Percentiles rank a stretch among this genome's conserved stretches.
Evolutionary conservation across 2,888 invertebrate genomes (phyloP).

Genomic region (Cheilosia variabilis): DNA sequence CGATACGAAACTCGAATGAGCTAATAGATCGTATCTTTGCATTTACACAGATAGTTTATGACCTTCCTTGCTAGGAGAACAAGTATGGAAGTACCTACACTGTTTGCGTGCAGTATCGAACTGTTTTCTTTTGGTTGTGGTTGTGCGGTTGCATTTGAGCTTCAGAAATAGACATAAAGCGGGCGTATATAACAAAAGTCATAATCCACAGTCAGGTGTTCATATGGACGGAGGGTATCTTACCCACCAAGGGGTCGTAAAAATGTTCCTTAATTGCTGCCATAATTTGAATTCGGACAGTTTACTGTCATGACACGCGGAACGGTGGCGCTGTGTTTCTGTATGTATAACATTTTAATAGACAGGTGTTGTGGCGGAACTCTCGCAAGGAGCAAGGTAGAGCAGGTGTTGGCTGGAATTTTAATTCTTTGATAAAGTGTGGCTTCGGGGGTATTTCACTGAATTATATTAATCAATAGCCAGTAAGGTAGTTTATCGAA

Average conservation of each 20-base stretch:
- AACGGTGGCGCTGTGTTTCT: slow-evolving; percentile 2
- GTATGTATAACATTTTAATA: background rate
- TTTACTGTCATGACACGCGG: slow-evolving; percentile 13
- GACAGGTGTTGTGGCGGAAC: background rate
- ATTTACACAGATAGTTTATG: slow-evolving; percentile 33
- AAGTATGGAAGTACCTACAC: background rate
- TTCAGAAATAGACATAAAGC: background rate
- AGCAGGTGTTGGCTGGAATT: too few species aligned
- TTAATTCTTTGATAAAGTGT: too few species aligned
- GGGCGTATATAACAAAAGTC: background rate
- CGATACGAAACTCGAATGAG: slow-evolving; percentile 16
- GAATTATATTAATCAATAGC: too few species aligned
- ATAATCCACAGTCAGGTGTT: slow-evolving; percentile 9
- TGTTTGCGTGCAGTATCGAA: slow-evolving; percentile 17
- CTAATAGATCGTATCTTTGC: slow-evolving; percentile 35
- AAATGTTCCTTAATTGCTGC: slow-evolving; percentile 15
- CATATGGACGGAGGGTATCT: background rate
- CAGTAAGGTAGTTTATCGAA: too few species aligned
- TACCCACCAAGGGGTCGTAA: slow-evolving; percentile 11
- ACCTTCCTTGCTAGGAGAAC: slow-evolving; percentile 22
- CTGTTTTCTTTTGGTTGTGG: background rate
- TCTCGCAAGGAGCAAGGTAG: too few species aligned
- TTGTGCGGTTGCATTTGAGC: background rate
- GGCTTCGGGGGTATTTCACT: too few species aligned
- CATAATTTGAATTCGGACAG: slow-evolving; percentile 23